Evolutionary conservation across 2,113 vertebrate genomes (phyloP), one percentile per base, ranked within the genome.

Genomic region (Willisornis vidua): DNA sequence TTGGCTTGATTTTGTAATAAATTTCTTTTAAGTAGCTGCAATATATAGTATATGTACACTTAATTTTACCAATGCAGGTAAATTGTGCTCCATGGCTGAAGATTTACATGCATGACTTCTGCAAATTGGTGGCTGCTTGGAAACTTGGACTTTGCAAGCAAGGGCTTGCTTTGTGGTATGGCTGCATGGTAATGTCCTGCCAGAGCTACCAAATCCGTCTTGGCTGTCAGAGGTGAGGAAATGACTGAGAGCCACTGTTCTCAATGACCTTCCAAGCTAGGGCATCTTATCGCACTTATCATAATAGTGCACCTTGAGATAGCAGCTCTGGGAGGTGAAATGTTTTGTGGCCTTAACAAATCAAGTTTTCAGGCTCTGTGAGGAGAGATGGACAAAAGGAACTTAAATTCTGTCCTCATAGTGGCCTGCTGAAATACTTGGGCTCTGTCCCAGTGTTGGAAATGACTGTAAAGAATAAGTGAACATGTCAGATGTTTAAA

Each of bases 261-360:
- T 63, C 72, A 24, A 31, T 57, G 85, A 93, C 92, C 92, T 96
- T 91, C 59, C 3, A 85, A 70, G 65, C 94, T 92, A 92, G 90
- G 88, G 88, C 92, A 72, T 89, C 94, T 96, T 95, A 96, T 90
- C 90, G 33, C 52, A 16, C 79, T 91, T 94, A 85, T 13, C 51
- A 18, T 4, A 35, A n/a, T 41, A 55, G 61, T 45, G n/a, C 41
- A 75, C 90, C 86, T 93, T 88, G 90, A 62, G 65, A 23, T 71
- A 67, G 71, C 28, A 55, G 58, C 75, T 76, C 37, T 25, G 45
- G n/a, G 79, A 92, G 41, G 68, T 87, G 79, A 75, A 74, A 49
- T 54, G 76, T 52, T 84, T 61, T 75, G 26, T 18, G 3, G 29
- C 48, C 31, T 39, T 82, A 74, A 54, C 0, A 1, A 90, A 23